Evolutionary conservation across 2,113 vertebrate genomes (phyloP).

Genomic region (Clarias magur): DNA sequence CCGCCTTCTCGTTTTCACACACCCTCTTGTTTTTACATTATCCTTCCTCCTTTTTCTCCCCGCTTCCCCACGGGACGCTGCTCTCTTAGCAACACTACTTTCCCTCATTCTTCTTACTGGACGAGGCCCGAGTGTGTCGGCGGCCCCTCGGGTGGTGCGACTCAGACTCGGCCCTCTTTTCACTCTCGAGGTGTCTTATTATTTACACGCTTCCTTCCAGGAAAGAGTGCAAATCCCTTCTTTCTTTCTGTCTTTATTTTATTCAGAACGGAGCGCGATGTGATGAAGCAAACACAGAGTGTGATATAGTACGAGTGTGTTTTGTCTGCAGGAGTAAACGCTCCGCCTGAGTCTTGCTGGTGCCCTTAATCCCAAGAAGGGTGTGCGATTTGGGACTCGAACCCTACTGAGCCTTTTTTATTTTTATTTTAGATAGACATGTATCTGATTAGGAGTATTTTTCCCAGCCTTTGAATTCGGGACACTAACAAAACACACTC

Average conservation of each 20-base stretch:
- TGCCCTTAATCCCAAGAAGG: background rate
- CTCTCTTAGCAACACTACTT: slow-evolving; percentile 50
- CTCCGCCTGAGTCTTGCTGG: background rate
- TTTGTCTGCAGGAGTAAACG: background rate
- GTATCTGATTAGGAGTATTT: background rate
- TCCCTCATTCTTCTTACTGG: slow-evolving; percentile 16
- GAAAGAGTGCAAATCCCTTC: background rate
- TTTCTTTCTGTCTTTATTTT: background rate
- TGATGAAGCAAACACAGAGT: background rate
- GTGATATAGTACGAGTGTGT: background rate
- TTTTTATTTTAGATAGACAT: too few relatives aligned
- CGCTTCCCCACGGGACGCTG: slow-evolving; percentile 32
- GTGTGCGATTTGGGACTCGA: background rate
- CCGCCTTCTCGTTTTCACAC: slow-evolving; percentile 25
- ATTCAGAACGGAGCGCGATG: background rate
- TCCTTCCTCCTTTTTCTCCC: slow-evolving; percentile 1
- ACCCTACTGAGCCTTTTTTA: background rate
- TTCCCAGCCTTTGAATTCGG: background rate
- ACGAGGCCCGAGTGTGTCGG: slow-evolving; percentile 38
- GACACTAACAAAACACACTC: background rate
- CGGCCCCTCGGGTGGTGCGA: slow-evolving; percentile 8
- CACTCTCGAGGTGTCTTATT: background rate
- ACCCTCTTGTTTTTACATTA: background rate
- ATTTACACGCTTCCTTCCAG: slow-evolving; percentile 3
- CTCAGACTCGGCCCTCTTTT: slow-evolving; percentile 13